Base-by-base conservation (phyloP, 1,140 invertebrate genomes). In the Potamilus streckersoni region DNA sequence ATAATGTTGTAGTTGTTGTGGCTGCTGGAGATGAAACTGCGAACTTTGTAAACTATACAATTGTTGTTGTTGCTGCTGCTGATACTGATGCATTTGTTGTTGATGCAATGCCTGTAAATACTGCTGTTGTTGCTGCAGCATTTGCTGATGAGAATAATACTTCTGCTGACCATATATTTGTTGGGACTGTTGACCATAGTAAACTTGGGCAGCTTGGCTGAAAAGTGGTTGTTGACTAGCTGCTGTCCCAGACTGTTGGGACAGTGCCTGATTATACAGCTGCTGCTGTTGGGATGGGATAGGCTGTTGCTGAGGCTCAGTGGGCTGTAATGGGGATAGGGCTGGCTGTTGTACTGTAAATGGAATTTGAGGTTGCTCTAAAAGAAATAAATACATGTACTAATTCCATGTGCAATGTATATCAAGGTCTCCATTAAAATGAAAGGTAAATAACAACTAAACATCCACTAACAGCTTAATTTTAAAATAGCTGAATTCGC, bases 41-140 rank as follows among this genome's bases (percentile, higher is more conserved):
- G 66, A 69, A 67, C 58, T 78, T 55, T 61, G 62, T 58, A 68
- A 59, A 65, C 58, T 68, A 74, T 70, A 76, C 23, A 71, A 67
- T 56, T 73, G 79, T 14, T 77, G 72, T 76, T 82, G 83, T 49
- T 59, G 79, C n/a, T 73, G 82, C 71, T 69, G 67, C 14, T 79
- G 72, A 60, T 75, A 69, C 13, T 77, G 69, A 23, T 71, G 78
- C 61, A 72, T 72, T 61, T 69, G 57, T n/a, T 69, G 57, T 62
- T 76, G 74, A 23, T 75, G 80, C 23, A 69, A 76, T 57, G 49
- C 20, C n/a, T 70, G 66, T 64, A 66, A 31, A 55, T 69, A 63
- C 20, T 72, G 75, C 57, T 60, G 74, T 27, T 71, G 69, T 71
- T 82, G 76, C 61, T 80, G 76, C 73, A 79, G 19, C 31, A 67